Evolutionary conservation across 2,888 invertebrate genomes (phyloP).

Genomic region (Cetonia aurata): DNA sequence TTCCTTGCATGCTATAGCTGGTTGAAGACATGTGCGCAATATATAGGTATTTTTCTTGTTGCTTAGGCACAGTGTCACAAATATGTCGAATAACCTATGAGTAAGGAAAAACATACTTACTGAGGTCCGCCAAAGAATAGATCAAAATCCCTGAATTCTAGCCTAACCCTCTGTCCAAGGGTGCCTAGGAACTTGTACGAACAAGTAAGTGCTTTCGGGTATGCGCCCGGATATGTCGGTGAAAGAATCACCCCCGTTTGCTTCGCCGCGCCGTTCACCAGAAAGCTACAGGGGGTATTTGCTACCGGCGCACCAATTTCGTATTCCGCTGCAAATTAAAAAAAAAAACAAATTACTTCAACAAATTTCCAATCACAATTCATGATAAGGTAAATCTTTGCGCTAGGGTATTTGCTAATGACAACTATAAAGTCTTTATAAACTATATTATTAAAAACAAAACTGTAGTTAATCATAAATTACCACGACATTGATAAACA

Average conservation of each 20-base stretch:
- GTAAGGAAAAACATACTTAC: constrained; percentile 73
- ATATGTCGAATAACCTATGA: too few relatives aligned
- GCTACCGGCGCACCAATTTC: constrained; percentile 91
- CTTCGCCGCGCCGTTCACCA: constrained; percentile 79
- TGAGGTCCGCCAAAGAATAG: constrained; percentile 98
- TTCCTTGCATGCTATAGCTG: too few relatives aligned
- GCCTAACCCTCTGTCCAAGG: constrained; percentile 89
- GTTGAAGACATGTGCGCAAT: too few relatives aligned
- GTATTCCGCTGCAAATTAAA: constrained; percentile 81
- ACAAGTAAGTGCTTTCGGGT: constrained; percentile 96
- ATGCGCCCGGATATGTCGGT: constrained; percentile 98
- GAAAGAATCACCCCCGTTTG: constrained; percentile 91
- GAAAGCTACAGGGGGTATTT: constrained; percentile 89
- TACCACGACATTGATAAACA: too few relatives aligned
- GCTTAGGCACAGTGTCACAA: too few relatives aligned
- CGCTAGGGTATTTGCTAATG: too few relatives aligned
- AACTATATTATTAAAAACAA: too few relatives aligned
- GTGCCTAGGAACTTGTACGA: constrained; percentile 93
- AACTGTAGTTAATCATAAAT: too few relatives aligned
- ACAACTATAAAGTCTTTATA: too few relatives aligned
- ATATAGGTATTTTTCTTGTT: too few relatives aligned
- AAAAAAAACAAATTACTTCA: neutral
- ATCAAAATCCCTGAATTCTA: constrained; percentile 98
- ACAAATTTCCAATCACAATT: neutral
- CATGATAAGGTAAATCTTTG: neutral